Evolutionary conservation across 2,888 invertebrate species (phyloP).

Genomic region (Ichneumoninae sp.): DNA sequence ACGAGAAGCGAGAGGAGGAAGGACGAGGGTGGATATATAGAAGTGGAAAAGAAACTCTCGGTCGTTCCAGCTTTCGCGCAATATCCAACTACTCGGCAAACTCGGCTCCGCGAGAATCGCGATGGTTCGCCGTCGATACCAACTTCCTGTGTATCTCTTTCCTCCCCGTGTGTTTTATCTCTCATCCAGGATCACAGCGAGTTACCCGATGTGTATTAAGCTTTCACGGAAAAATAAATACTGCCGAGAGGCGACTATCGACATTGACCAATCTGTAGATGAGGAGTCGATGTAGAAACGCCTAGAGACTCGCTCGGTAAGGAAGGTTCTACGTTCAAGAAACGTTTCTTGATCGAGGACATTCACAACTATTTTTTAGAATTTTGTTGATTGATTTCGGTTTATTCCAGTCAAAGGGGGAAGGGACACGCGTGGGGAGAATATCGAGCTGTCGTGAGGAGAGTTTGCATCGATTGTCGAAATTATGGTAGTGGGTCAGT

Average conservation of each 20-base stretch:
- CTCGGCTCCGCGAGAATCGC: conserved; percentile 57
- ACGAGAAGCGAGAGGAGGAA: conserved; percentile 1
- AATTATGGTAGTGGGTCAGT: conserved; percentile 81
- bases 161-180: conserved; percentile 68
- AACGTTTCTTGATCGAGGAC: not conserved
- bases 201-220: conserved; percentile 52
- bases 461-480: conserved; percentile 78
- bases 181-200: conserved; percentile 56
- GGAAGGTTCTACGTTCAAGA: no score
- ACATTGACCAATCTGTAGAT: conserved; percentile 37
- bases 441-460: conserved; percentile 18
- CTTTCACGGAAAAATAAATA: conserved; percentile 57
- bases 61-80: conserved; percentile 61
- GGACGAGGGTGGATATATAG: conserved; percentile 35
- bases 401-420: not conserved
- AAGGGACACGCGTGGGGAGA: not conserved
- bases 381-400: no score
- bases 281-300: conserved; percentile 12
- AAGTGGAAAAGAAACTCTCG: conserved; percentile 70
- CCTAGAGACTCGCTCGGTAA: no score
- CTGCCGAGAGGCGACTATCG: conserved; percentile 29
- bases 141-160: conserved; percentile 50
- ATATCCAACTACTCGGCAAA: conserved; percentile 70
- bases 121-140: conserved; percentile 29
- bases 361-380: no score